Base-by-base conservation (phyloP, 1,140 invertebrate species). In the Phymastichus coffea region DNA sequence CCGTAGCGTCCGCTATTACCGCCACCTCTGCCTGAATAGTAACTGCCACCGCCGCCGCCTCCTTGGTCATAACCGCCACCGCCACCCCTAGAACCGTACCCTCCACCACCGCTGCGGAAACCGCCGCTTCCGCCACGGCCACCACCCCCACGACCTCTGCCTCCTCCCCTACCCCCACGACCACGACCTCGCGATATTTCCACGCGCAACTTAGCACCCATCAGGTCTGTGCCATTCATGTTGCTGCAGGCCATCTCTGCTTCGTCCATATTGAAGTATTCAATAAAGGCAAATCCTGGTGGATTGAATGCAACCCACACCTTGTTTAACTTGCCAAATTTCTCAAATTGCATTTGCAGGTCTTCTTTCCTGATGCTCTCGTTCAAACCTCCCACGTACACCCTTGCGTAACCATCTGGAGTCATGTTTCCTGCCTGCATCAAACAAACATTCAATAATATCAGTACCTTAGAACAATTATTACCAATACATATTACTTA, bases 281-380 rank as follows among this genome's bases (percentile, higher is more conserved):
- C 96, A 71, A 99, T 92, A 84, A 99, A 99, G 49, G 97, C 97
- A 84, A 99, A 99, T 65, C 95, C 95, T 67, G 88, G 93, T 65
- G 93, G 95, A 78, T 96, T 96, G 73, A 94, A 88, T 28, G 94
- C 94, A 59, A 97, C 93, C 94, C 94, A 97, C 40, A 97, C 95
- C 76, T 90, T 98, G 80, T 91, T 95, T 70, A 94, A 84, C 81
- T 93, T 93, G 48, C 95, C 95, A 81, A 92, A 97, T 81, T 90
- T 90, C 68, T 89, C 87, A 75, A 92, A 93, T 74, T 91, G 87
- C 73, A 85, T 83, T 73, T 95, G 91, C 33, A 94, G 77, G 76
- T 94, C 91, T 79, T 94, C 92, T 73, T 93, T 93, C 77, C 92
- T 93, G 67, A 93, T 87, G 70, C 84, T 86, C 70, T 92, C 89